A percentile compares a stretch with the other conserved stretches of the same genome.
These are phyloP conservation scores for Oxystoma pomonae DNA, from an alignment of 2,888 invertebrate species.

Conservation along the genomic window DNA sequence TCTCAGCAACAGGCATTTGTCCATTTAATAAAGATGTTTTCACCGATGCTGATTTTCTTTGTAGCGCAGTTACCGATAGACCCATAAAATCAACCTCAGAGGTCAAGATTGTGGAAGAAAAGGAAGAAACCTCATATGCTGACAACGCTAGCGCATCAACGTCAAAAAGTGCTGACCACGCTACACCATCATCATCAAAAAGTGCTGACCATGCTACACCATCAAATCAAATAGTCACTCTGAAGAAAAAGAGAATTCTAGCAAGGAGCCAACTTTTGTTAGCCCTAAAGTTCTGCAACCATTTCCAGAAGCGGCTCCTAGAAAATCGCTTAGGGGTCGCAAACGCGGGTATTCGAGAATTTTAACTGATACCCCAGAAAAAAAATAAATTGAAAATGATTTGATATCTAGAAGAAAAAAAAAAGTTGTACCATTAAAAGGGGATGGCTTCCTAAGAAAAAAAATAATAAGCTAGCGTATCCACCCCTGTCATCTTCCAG, in stretches of 20 bases:
- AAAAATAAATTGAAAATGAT: too few relatives aligned
- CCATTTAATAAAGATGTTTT: too few relatives aligned
- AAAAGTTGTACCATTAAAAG: constrained; percentile 9
- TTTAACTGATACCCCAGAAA: too few relatives aligned
- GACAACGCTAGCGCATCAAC: constrained; percentile 8
- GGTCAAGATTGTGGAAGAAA: constrained; percentile 8
- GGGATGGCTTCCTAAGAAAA: constrained; percentile 3
- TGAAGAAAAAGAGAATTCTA: too few relatives aligned
- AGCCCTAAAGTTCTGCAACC: too few relatives aligned
- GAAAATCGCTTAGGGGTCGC: too few relatives aligned
- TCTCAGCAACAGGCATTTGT: constrained; percentile 12
- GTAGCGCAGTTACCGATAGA: constrained; percentile 12
- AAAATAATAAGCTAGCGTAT: constrained; percentile 8
- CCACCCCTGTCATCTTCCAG: constrained; percentile 6
- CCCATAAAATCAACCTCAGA: constrained; percentile 11
- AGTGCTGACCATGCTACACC: too few relatives aligned
- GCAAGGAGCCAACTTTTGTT: too few relatives aligned
- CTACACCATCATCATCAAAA: too few relatives aligned
- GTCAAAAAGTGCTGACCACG: constrained; percentile 12
- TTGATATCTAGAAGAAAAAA: constrained; percentile 7
- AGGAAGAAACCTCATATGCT: constrained; percentile 7
- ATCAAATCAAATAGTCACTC: too few relatives aligned
- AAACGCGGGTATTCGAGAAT: too few relatives aligned
- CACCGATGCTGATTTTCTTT: constrained; percentile 10
- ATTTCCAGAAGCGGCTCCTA: too few relatives aligned